Percentiles rank a stretch among this genome's conserved stretches.
Conservation (phyloP, 23 tunicate species). For the Ciona savignyi region DNA sequence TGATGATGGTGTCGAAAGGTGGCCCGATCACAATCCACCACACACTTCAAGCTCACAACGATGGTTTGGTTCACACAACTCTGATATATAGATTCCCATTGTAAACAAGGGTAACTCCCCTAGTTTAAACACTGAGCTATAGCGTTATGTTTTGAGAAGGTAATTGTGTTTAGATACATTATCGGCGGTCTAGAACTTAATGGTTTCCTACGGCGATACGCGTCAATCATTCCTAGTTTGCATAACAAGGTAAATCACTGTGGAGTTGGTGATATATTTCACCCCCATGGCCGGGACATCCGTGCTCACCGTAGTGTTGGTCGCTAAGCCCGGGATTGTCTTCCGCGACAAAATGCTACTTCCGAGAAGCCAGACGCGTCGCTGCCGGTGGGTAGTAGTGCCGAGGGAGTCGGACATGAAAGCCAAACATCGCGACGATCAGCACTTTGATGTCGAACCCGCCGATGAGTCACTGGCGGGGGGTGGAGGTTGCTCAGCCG, state of each 20-base stretch:
- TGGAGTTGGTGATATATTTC: neutral
- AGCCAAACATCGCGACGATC: neutral
- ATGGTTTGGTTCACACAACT: no score
- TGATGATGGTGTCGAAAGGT: no score
- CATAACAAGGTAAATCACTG: neutral
- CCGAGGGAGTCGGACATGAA: neutral
- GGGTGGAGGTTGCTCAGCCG: neutral
- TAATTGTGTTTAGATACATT: neutral
- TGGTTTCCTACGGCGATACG: slow-evolving; percentile 1
- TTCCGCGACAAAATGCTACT: neutral
- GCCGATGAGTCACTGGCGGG: neutral
- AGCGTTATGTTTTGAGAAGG: neutral
- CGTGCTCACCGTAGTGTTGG: neutral
- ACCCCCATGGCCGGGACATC: neutral
- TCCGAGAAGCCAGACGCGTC: neutral
- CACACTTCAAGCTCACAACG: no score
- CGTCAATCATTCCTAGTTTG: neutral
- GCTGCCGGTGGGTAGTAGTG: neutral
- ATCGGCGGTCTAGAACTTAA: neutral
- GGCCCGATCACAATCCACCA: no score
- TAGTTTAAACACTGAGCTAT: neutral
- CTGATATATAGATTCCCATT: no score
- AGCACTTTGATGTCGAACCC: slow-evolving; percentile 7
- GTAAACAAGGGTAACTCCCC: neutral
- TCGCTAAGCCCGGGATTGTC: neutral